A percentile compares a stretch with the other conserved stretches of the same genome.
phyloP scores from a whole-genome alignment of 2,888 invertebrate species.

The Formica aserva region DNA sequence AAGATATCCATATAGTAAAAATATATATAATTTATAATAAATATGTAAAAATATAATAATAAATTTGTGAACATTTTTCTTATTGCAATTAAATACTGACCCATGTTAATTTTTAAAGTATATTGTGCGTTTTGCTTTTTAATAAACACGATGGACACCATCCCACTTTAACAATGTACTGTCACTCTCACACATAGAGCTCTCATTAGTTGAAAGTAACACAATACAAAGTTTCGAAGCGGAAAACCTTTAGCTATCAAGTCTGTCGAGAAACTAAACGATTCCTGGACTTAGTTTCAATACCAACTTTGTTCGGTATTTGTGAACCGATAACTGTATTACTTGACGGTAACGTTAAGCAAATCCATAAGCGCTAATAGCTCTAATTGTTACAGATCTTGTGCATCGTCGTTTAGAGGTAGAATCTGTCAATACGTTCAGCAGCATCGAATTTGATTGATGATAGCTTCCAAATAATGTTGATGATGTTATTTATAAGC shows the following conservation, averaged over 20 bases:
- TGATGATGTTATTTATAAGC: background rate
- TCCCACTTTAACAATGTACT: slow-evolving; percentile 1
- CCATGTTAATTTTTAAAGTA: slow-evolving; percentile 18
- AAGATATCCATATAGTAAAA: background rate
- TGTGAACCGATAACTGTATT: slow-evolving; percentile 81
- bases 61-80: background rate
- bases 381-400: slow-evolving; percentile 83
- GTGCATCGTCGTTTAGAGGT: slow-evolving; percentile 44
- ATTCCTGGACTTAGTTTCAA: slow-evolving; percentile 65
- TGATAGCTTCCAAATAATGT: background rate
- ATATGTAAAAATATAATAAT: background rate
- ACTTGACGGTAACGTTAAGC: slow-evolving; percentile 82
- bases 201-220: background rate
- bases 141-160: background rate
- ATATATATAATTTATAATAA: background rate
- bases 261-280: slow-evolving; percentile 72
- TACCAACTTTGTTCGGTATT: slow-evolving; percentile 59
- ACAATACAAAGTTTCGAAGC: background rate
- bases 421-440: background rate
- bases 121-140: slow-evolving; percentile 10
- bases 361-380: slow-evolving; percentile 80
- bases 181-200: background rate
- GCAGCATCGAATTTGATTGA: slow-evolving; percentile 2
- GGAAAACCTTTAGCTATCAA: slow-evolving; percentile 64
- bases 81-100: slow-evolving; percentile 21